These are phyloP conservation scores for Drosophila fuyamai DNA, from an alignment of 1,140 invertebrate species.

Conservation along the genomic window DNA sequence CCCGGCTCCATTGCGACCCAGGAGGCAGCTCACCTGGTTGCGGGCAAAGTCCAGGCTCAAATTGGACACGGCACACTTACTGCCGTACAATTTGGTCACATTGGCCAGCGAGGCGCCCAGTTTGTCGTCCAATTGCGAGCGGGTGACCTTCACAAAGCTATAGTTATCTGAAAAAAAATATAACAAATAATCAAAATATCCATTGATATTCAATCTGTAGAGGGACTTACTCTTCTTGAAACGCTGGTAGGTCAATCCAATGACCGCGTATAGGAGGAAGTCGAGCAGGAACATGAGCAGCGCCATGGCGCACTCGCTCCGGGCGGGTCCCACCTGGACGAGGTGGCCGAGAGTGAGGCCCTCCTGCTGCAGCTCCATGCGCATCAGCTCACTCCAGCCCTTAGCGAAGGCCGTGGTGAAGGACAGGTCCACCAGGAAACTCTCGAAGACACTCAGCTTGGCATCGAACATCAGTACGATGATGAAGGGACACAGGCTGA, in stretches of 20 bases:
- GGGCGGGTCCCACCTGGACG: slow-evolving; percentile 62
- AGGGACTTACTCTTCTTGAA: slow-evolving; percentile 67
- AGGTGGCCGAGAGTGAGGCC: slow-evolving; percentile 83
- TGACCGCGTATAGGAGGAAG: slow-evolving; percentile 84
- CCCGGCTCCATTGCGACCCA: slow-evolving; percentile 94
- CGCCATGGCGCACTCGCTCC: slow-evolving; percentile 73
- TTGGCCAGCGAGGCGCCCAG: slow-evolving; percentile 85
- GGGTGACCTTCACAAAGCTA: slow-evolving; percentile 68
- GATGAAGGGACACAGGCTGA: slow-evolving; percentile 88
- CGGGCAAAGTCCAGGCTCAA: slow-evolving; percentile 86
- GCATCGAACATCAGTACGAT: slow-evolving; percentile 88
- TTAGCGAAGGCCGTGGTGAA: slow-evolving; percentile 88
- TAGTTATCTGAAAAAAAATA: slow-evolving; percentile 53
- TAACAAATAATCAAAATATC: too few relatives aligned
- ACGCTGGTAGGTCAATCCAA: slow-evolving; percentile 84
- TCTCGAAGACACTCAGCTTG: slow-evolving; percentile 85
- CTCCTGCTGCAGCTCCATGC: slow-evolving; percentile 87
- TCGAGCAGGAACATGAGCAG: slow-evolving; percentile 85
- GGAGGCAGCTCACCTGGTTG: slow-evolving; percentile 90
- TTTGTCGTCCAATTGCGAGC: slow-evolving; percentile 74
- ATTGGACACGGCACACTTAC: slow-evolving; percentile 87
- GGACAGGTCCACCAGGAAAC: slow-evolving; percentile 85
- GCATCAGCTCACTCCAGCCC: slow-evolving; percentile 86
- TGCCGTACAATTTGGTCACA: slow-evolving; percentile 85
- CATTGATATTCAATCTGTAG: too few relatives aligned